Evolutionary conservation across 2,113 vertebrate species (phyloP).

Genomic region (Stigmatopora argus): DNA sequence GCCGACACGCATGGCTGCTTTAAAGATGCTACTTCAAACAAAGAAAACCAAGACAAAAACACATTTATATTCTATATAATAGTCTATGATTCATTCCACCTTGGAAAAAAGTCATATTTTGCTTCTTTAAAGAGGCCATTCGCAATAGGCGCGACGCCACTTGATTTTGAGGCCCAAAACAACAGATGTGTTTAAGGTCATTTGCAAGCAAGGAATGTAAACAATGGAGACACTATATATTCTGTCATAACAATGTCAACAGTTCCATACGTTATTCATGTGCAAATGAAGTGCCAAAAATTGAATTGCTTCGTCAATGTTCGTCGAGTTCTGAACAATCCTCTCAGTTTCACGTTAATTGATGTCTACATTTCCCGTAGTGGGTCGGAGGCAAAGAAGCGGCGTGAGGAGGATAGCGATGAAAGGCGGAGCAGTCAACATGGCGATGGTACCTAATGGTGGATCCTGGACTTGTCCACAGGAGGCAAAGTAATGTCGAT

Average conservation of each 20-base stretch:
- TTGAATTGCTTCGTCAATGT: not conserved
- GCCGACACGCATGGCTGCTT: not conserved
- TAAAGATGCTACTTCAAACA: not conserved
- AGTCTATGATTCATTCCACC: not conserved
- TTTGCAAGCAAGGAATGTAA: not conserved
- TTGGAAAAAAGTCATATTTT: not conserved
- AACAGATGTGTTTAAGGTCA: not conserved
- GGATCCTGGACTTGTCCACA: constrained; percentile 56
- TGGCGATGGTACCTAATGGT: constrained; percentile 24
- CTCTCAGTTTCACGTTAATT: constrained; percentile 6
- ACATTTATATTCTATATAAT: not conserved
- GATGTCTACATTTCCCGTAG: not conserved
- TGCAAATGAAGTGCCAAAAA: not conserved
- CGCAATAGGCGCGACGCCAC: not conserved
- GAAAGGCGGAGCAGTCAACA: constrained; percentile 45
- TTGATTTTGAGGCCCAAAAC: not conserved
- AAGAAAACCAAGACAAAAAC: not conserved
- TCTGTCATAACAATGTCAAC: not conserved
- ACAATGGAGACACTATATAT: not conserved
- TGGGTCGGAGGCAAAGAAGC: constrained; percentile 36
- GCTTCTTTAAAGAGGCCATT: not conserved
- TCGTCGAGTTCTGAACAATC: too few relatives aligned
- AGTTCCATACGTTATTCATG: not conserved
- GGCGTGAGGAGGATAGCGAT: constrained; percentile 48
- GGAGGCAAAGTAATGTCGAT: constrained; percentile 49